Evolutionary conservation across 2,888 invertebrate species (phyloP).

Genomic region (Muscina levida): DNA sequence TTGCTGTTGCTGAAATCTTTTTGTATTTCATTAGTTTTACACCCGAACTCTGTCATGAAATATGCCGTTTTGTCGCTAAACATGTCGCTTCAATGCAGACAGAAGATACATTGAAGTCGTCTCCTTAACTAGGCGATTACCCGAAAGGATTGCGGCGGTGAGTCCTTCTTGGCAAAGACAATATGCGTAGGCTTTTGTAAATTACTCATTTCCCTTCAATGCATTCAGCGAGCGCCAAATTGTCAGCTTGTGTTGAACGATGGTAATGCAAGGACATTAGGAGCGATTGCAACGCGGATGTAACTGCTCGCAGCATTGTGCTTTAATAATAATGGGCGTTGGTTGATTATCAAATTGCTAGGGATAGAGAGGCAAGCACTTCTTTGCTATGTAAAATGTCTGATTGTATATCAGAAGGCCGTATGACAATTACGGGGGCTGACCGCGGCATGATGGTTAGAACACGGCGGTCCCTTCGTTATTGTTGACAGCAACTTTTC

Average conservation of each 20-base stretch:
- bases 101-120: not conserved
- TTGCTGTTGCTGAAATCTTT: constrained; percentile 31
- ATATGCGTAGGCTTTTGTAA: constrained; percentile 19
- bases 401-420: no score
- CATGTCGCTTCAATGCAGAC: constrained; percentile 45
- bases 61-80: constrained; percentile 61
- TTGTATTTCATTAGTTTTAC: constrained; percentile 49
- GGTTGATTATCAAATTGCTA: not conserved
- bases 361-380: no score
- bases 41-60: constrained; percentile 24
- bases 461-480: no score
- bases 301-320: constrained; percentile 11
- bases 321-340: constrained; percentile 1
- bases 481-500: no score
- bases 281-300: constrained; percentile 10
- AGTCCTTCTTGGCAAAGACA: not conserved
- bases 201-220: constrained; percentile 21
- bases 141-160: not conserved
- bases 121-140: not conserved
- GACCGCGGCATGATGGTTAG: no score
- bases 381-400: no score
- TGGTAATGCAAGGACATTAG: not conserved
- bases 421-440: no score
- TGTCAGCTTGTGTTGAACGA: not conserved
- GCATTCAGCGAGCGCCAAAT: constrained; percentile 13